Evolutionary conservation across 1,140 invertebrate species (phyloP).

Genomic region (Radopholus similis): DNA sequence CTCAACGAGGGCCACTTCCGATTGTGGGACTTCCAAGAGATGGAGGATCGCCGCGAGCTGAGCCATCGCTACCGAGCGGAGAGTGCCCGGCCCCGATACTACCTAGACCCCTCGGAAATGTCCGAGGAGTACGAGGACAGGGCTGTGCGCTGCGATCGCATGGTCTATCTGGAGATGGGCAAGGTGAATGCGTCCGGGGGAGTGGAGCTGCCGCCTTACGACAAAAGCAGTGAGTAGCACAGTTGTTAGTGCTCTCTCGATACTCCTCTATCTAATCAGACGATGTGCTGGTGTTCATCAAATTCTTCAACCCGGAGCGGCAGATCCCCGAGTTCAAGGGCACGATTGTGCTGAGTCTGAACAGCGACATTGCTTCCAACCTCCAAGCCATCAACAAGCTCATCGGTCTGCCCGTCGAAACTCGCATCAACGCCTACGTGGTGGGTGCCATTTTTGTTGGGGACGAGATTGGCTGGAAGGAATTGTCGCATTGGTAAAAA

Average conservation of each 20-base stretch:
- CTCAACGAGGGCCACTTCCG: conserved; percentile 28
- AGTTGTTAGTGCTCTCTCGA: too few species aligned
- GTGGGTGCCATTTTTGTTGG: conserved; percentile 6
- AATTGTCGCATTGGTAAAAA: neutral
- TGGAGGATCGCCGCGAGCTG: conserved; percentile 7
- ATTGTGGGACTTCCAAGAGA: conserved; percentile 33
- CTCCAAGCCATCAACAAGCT: conserved; percentile 19
- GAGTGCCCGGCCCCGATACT: conserved; percentile 23
- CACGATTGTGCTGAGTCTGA: conserved; percentile 24
- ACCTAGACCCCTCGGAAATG: conserved; percentile 2
- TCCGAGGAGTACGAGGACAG: conserved; percentile 12
- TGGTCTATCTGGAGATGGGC: conserved; percentile 35
- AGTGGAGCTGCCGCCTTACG: conserved; percentile 25
- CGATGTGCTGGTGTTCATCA: conserved; percentile 38
- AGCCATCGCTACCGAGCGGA: conserved; percentile 19
- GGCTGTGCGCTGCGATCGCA: conserved; percentile 16
- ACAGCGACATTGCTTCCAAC: conserved; percentile 16
- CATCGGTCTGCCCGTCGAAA: conserved; percentile 33
- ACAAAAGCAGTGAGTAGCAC: conserved; percentile 26
- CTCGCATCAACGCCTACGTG: conserved; percentile 37
- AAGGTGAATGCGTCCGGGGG: neutral
- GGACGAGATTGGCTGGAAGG: neutral
- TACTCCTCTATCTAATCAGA: conserved; percentile 12
- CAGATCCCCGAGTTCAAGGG: conserved; percentile 33
- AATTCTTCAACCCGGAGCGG: conserved; percentile 39